Conservation (phyloP, 2,797 vertebrate species). For the Vultur gryphus region DNA sequence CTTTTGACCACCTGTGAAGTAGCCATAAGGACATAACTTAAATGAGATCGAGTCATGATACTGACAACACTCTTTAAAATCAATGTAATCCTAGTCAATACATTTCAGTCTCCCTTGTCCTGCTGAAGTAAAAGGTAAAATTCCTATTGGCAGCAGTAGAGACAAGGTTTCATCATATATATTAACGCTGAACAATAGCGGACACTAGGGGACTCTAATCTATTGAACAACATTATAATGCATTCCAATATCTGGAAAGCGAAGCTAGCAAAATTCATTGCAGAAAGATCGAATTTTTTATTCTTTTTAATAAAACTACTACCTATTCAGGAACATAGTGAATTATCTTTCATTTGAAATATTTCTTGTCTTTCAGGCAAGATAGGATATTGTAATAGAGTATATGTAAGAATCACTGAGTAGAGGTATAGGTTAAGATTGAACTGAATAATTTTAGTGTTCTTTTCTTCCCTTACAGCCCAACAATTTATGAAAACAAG, state of each 20-base stretch:
- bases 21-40: not conserved
- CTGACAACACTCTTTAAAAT: not conserved
- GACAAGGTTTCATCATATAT: not conserved
- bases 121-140: not conserved
- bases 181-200: not conserved
- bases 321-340: not conserved
- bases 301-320: not conserved
- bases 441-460: not conserved
- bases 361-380: not conserved
- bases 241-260: not conserved
- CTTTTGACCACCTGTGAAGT: not conserved
- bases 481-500: not conserved
- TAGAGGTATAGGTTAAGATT: not conserved
- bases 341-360: not conserved
- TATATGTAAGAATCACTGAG: not conserved
- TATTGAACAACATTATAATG: not conserved
- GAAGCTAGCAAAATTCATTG: not conserved
- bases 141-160: not conserved
- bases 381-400: not conserved
- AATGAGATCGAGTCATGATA: not conserved
- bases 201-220: not conserved
- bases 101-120: not conserved
- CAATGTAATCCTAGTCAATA: not conserved
- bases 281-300: not conserved
- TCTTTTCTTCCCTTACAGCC: not conserved